These are phyloP conservation scores for Oligia fasciuncula DNA, from an alignment of 2,888 invertebrate species.

Conservation along the genomic window DNA sequence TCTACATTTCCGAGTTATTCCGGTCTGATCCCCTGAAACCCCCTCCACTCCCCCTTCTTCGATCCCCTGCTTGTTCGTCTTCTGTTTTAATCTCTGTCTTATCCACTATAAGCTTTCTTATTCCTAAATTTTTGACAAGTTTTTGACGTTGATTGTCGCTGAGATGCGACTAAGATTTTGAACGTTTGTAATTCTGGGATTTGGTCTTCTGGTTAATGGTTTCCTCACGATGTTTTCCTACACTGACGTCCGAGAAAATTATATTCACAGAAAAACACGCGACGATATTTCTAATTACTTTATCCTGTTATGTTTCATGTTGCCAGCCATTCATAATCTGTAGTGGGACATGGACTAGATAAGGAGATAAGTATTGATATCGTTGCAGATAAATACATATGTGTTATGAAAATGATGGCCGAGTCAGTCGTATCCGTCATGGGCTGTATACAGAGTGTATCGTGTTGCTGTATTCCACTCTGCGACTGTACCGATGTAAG, in stretches of 20 bases:
- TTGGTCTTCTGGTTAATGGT: neutral
- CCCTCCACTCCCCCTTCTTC: too few relatives aligned
- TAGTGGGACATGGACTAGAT: slow-evolving; percentile 5
- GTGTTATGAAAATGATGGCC: neutral
- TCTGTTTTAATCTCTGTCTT: too few relatives aligned
- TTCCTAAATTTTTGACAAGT: too few relatives aligned
- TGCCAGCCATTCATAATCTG: slow-evolving; percentile 6
- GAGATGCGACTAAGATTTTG: too few relatives aligned
- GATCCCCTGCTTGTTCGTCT: too few relatives aligned
- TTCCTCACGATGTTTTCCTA: neutral
- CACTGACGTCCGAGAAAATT: neutral
- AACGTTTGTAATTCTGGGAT: too few relatives aligned
- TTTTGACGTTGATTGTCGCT: too few relatives aligned
- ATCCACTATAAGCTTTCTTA: too few relatives aligned
- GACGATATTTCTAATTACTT: slow-evolving; percentile 18
- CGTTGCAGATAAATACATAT: slow-evolving; percentile 14
- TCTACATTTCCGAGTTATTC: too few relatives aligned
- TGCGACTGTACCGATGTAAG: slow-evolving; percentile 35
- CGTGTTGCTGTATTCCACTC: slow-evolving; percentile 26
- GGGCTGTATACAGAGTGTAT: slow-evolving; percentile 30
- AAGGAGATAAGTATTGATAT: slow-evolving; percentile 32
- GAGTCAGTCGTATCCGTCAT: slow-evolving; percentile 19
- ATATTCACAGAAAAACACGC: neutral
- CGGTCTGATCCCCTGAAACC: too few relatives aligned
- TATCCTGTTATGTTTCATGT: slow-evolving; percentile 5